A percentile compares a stretch with the other conserved stretches of the same genome.
Conservation (phyloP, 2,113 vertebrate genomes). For the Microcebus tavaratra region DNA sequence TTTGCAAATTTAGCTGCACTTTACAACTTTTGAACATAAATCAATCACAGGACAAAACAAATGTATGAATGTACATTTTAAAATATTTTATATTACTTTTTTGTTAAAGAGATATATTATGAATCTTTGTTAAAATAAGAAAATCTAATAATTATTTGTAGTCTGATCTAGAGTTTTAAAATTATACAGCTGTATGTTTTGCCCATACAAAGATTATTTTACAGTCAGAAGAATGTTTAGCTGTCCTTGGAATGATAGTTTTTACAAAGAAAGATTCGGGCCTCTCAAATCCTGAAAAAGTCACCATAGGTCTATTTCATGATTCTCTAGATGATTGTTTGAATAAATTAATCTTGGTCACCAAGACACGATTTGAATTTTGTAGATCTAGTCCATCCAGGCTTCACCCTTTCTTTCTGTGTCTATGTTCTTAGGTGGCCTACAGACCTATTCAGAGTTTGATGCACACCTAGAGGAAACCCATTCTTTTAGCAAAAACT, state of each 20-base stretch:
- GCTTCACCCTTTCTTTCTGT: neutral
- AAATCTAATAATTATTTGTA: neutral
- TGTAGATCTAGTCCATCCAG: neutral
- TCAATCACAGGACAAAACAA: neutral
- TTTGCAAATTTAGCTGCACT: slow-evolving; percentile 28
- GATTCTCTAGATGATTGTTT: neutral
- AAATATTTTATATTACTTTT: neutral
- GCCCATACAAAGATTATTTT: neutral
- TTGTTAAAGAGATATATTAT: neutral
- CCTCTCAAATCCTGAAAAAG: neutral
- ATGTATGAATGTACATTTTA: neutral
- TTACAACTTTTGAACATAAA: slow-evolving; percentile 30
- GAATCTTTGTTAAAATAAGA: slow-evolving; percentile 18
- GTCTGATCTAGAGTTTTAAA: neutral
- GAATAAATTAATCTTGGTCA: neutral
- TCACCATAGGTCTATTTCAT: neutral
- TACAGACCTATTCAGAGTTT: neutral
- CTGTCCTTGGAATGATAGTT: neutral
- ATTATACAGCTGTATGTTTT: neutral
- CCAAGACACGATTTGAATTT: neutral
- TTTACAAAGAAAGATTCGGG: neutral
- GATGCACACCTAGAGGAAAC: neutral
- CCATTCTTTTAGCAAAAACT: neutral
- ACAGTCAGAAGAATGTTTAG: neutral
- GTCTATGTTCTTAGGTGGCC: neutral